Base-by-base conservation (phyloP, 2,113 vertebrate genomes). In the Mesoclemmys tuberculata region DNA sequence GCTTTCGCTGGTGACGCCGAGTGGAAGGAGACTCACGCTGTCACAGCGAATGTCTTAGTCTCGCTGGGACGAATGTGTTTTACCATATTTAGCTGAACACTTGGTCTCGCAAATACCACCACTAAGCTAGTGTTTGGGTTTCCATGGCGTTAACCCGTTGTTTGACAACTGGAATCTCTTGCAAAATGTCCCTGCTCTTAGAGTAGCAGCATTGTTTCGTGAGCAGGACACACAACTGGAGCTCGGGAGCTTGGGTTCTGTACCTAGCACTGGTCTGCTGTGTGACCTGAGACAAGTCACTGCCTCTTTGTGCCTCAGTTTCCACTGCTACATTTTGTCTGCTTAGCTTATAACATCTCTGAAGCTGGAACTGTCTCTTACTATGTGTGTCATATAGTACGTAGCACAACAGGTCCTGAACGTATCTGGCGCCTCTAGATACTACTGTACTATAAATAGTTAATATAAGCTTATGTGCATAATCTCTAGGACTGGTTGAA, bases 1-100 rank as follows among this genome's bases (percentile, higher is more conserved):
- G 46, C 58, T 49, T 24, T 41, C 77, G 46, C 26, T 2, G 0
- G 2, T 1, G 31, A 1, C 44, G 11, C 44, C 68, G 24, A 0
- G 52, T 64, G 85, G 54, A 0, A 2, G 44, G 41, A 82, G 35
- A 74, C 92, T 22, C 48, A 7, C 81, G 81, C 31, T 35, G 27
- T 2, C 91, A 3, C 89, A 78, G 71, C 35, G 54, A 41, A 26
- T 68, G 10, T 44, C 11, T 41, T 44, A 44, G 71, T 6, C 71
- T 26, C 38, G 10, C 71, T 75, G 71, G 22, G 24, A 44, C 13
- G 21, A 75, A 75, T 44, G 38, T 75, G 12, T 26, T 75, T 75
- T 26, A 75, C 10, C 38, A 44, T 75, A 75, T 44, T 41, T 75
- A 75, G n/a, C 71, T 75, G 44, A 75, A 44, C 5, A 75, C n/a